A percentile compares a stretch with the other conserved stretches of the same genome.
Evolutionary conservation across 2,888 invertebrate species (phyloP).

Genomic region (Rhimphoctona megacephalus): DNA sequence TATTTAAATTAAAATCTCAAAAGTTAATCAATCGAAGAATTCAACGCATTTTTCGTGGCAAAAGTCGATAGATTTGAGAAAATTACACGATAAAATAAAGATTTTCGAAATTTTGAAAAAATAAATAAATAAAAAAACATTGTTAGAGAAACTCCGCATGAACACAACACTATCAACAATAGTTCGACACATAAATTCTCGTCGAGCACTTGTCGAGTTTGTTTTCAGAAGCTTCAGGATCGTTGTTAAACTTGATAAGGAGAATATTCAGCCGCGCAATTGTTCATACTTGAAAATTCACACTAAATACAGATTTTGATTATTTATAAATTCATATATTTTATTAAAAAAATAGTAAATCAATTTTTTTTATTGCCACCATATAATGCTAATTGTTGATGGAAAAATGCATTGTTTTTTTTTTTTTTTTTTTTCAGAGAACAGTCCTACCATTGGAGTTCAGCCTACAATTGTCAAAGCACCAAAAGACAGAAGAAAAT

Average conservation of each 20-base stretch:
- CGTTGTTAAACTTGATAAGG: constrained; percentile 41
- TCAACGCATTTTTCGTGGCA: background rate
- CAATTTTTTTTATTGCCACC: background rate
- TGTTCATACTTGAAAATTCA: background rate
- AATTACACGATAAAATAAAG: background rate
- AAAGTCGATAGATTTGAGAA: background rate
- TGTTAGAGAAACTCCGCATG: background rate
- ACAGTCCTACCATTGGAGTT: constrained; percentile 76
- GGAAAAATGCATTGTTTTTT: background rate
- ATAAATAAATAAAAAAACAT: background rate
- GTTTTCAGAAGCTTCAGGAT: too few species aligned
- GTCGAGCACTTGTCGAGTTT: constrained; percentile 8
- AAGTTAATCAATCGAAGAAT: background rate
- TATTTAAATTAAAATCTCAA: background rate
- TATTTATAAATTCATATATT: background rate
- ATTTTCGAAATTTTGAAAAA: background rate
- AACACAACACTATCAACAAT: background rate
- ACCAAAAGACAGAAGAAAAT: constrained; percentile 86
- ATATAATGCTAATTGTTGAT: background rate
- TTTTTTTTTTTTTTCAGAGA: constrained; percentile 78
- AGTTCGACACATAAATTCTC: background rate
- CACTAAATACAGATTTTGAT: background rate
- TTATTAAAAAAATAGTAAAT: too few species aligned
- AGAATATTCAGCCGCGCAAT: background rate
- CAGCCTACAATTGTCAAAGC: constrained; percentile 85